Base-by-base conservation (phyloP, 2,113 vertebrate species). In the Hipposideros armiger region DNA sequence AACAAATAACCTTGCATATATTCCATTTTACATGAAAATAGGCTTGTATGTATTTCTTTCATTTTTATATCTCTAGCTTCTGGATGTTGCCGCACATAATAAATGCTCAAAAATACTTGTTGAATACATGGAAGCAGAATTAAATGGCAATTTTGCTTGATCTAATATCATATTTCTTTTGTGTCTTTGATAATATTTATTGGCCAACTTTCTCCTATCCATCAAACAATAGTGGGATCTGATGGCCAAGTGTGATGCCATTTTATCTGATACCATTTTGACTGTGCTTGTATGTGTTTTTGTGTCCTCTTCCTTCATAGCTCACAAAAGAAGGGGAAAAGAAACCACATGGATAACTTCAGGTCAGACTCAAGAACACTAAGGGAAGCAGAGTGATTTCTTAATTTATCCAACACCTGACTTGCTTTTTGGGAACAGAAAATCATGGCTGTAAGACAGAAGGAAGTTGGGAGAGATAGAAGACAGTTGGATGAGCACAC, bases 361-460 rank as follows among this genome's bases (percentile, higher is more conserved):
- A 24, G 50, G 15, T 74, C 16, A 88, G 32, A 83, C 14, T 66
- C 24, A 67, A 69, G 50, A 69, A 32, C 56, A 86, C 17, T 28
- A 24, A 36, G 30, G 11, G 9, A 77, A 69, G 45, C 16, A 77
- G 5, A 85, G 16, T 7, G 16, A 40, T 56, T 82, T 67, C 11
- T 73, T 40, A 50, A 50, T 69, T 60, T 74, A 67, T 67, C 24
- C 16, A 87, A 17, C 17, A 76, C n/a, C 28, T n/a, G 17, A 56
- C 74, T 81, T 95, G 56, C 62, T 52, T 81, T 92, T 54, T 36
- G 50, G 40, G 14, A 52, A 95, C 30, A 95, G n/a, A 85, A 58
- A 89, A 42, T 66, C 24, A 60, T 32, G 19, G 47, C 66, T 56
- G 2, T 36, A 70, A 81, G 88, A 73, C 16, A 70, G 50, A 73